Base-by-base conservation (phyloP, 2,888 invertebrate genomes). In the Nowickia ferox region DNA sequence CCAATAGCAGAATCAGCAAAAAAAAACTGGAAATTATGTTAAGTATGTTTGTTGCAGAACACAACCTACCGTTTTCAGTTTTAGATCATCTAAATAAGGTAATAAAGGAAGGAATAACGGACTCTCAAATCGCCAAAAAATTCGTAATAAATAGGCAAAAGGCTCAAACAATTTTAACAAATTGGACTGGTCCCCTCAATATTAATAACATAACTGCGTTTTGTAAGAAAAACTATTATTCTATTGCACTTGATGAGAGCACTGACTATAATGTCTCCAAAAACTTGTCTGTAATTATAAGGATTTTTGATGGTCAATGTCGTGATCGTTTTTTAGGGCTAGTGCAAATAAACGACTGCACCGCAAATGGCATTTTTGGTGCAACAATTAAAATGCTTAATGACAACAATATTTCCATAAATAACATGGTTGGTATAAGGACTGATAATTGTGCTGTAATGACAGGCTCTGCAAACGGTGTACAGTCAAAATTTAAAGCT, bases 231-330 rank as follows among this genome's bases (percentile, higher is more conserved):
- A 65, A 65, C 30, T 65, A 46, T 15, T 65, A 46, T 46, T 65
- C 44, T 10, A 46, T 65, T 46, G 65, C 19, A 19, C 17, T 65
- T 44, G 65, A 66, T 48, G 66, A 66, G n/a, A 66, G 66, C n/a
- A 66, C 66, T 46, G 66, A 66, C n/a, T 10, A 15, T 11, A 51
- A 38, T 38, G 30, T 66, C 2, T 48, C 30, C 0, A 48, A 48
- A 66, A 30, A 66, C n/a, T 38, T 48, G 48, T 48, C 66, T 9
- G 9, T 66, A 48, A 22, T 38, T 9, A 51, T 66, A n/a, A 22
- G 66, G 13, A 66, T 30, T 30, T 66, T 66, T 66, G n/a, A 51
- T 15, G 51, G 66, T 22, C 10, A 46, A 65, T 65, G 61, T 17
- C 61, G 17, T 17, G 61, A 61, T 10, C 61, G 61, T 1, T 61